Base-by-base conservation (phyloP, 2,888 invertebrate genomes). In the Drosophila dives region DNA sequence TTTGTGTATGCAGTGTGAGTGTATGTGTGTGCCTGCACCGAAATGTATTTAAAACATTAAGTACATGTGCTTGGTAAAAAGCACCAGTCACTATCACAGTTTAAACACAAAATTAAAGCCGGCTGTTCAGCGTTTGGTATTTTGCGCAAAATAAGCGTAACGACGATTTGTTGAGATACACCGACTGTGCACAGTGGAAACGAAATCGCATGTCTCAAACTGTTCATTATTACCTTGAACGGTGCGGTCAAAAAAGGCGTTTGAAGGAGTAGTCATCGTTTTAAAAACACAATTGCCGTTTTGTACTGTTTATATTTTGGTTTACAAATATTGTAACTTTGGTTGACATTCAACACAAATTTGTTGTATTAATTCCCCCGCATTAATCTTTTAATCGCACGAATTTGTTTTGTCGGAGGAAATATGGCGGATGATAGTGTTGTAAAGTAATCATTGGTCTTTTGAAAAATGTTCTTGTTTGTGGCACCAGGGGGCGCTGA, bases 381-480 rank as follows among this genome's bases (percentile, higher is more conserved):
- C 65, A 77, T 71, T 72, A 72, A 73, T 83, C 58, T 78, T 83
- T 79, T 75, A 80, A 74, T 77, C 81, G 69, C 70, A 79, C 74
- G 61, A 83, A 75, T 83, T 83, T 83, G 88, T 86, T 85, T 74
- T 87, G 87, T 87, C 86, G 76, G 71, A 85, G 86, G 81, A 87
- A 85, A 85, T 88, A 85, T 85, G 85, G 85, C 85, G 85, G 88
- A 87, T 80, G 64, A 60, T 58, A 85, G 85, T 85, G 88, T 86
- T 85, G 88, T 33, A 55, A 45, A 73, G 32, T 20, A 29, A 7
- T 51, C 12, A 17, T 45, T 38, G 53, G 40, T 23, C 56, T 59
- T 42, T 58, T n/a, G 15, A 20, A 29, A 33, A 40, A 54, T 26
- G 62, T 75, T 65, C 38, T 23, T 23, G 38, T 38, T 32, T 36